Conservation (phyloP, 2,888 invertebrate species). For the Anoplius nigerrimus region DNA sequence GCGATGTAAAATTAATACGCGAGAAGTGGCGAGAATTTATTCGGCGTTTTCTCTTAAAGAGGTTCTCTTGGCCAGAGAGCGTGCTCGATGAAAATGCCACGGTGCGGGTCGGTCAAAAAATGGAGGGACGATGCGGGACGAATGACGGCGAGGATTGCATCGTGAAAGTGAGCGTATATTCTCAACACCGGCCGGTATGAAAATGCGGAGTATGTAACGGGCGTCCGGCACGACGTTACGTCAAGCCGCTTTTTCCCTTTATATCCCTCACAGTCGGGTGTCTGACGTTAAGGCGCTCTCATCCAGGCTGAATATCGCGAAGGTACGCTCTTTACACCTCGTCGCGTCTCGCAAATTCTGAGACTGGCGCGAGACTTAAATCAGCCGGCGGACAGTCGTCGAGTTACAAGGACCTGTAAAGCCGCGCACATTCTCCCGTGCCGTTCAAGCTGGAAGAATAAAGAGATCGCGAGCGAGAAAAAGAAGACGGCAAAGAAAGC, state of each 20-base stretch:
- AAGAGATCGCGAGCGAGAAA: background rate
- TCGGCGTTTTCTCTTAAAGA: too few relatives aligned
- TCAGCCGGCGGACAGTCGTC: conserved; percentile 48
- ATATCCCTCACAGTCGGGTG: conserved; percentile 47
- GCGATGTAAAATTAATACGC: too few relatives aligned
- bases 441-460: conserved; percentile 31
- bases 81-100: too few relatives aligned
- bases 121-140: background rate
- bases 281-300: conserved; percentile 46
- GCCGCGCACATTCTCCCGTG: conserved; percentile 10
- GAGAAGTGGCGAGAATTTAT: too few relatives aligned
- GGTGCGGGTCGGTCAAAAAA: background rate
- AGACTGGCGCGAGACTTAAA: conserved; percentile 42
- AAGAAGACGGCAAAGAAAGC: background rate
- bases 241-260: conserved; percentile 53
- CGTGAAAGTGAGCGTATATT: conserved; percentile 12
- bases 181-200: too few relatives aligned
- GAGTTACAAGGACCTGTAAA: conserved; percentile 40
- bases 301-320: conserved; percentile 33
- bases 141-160: conserved; percentile 15
- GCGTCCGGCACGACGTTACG: conserved; percentile 47
- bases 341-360: conserved; percentile 50
- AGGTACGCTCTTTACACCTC: conserved; percentile 53
- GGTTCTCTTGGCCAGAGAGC: too few relatives aligned
- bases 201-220: too few relatives aligned